Conservation (phyloP, 2,113 vertebrate genomes). For the Nerophis ophidion region DNA sequence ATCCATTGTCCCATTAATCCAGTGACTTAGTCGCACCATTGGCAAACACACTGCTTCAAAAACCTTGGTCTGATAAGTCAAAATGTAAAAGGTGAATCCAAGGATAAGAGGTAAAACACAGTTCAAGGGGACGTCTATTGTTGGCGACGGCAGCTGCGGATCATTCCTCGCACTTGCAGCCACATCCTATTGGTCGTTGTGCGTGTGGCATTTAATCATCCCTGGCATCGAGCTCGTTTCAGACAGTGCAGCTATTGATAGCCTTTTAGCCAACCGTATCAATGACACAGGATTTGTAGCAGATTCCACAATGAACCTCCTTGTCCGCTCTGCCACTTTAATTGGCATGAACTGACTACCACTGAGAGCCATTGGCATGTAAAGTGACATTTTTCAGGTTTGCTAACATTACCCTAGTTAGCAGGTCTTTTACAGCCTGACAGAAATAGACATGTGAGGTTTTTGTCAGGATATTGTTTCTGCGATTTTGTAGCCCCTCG, state of each 20-base stretch:
- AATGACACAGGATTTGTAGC: constrained; percentile 42
- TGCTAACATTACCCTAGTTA: constrained; percentile 38
- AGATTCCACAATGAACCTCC: constrained; percentile 41
- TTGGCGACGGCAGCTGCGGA: constrained; percentile 27
- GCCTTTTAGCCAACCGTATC: constrained; percentile 37
- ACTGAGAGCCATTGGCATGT: constrained; percentile 40
- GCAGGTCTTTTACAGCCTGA: constrained; percentile 21
- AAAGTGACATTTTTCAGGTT: constrained; percentile 42
- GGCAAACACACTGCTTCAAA: constrained; percentile 3
- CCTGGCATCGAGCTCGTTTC: constrained; percentile 19
- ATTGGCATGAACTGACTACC: constrained; percentile 34
- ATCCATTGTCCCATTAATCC: constrained; percentile 21
- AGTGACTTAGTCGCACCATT: constrained; percentile 9
- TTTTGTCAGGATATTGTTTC: constrained; percentile 33
- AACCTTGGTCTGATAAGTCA: constrained; percentile 25
- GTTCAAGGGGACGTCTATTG: constrained; percentile 25
- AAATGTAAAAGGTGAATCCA: constrained; percentile 42
- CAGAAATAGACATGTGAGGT: constrained; percentile 23
- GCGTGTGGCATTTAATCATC: constrained; percentile 28
- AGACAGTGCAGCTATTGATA: constrained; percentile 54
- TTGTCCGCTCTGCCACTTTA: constrained; percentile 45
- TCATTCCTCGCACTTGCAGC: constrained; percentile 14
- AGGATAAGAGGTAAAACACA: constrained; percentile 27
- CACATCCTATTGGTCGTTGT: constrained; percentile 23
- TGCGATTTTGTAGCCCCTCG: constrained; percentile 31